Evolutionary conservation across 2,888 invertebrate species (phyloP).

Genomic region (Tineola bisselliella): DNA sequence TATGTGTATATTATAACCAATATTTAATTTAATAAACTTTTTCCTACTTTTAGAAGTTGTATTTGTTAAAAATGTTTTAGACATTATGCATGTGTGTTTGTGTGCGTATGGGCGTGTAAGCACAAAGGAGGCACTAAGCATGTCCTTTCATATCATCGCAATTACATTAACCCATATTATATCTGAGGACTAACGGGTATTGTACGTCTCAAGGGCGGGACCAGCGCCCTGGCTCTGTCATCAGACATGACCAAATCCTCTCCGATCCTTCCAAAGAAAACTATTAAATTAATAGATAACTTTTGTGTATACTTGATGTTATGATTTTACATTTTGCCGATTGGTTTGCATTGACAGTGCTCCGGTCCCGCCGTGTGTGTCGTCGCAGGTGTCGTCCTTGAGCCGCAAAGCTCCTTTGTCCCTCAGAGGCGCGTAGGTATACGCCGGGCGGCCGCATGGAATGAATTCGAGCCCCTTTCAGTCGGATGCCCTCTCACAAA

Average conservation of each 20-base stretch:
- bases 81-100: too few relatives aligned
- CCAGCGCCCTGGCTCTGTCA: neutral
- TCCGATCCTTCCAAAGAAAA: too few relatives aligned
- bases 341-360: too few relatives aligned
- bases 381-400: neutral
- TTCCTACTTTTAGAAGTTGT: too few relatives aligned
- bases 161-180: slow-evolving; percentile 6
- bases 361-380: neutral
- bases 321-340: too few relatives aligned
- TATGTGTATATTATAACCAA: too few relatives aligned
- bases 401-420: neutral
- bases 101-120: neutral
- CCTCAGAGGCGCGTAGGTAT: neutral
- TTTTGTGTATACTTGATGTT: too few relatives aligned
- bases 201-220: neutral
- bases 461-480: neutral
- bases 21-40: too few relatives aligned
- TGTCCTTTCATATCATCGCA: slow-evolving; percentile 2
- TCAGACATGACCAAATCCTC: too few relatives aligned
- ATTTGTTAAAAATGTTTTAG: too few relatives aligned
- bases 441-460: neutral
- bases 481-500: neutral
- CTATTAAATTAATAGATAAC: too few relatives aligned
- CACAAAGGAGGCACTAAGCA: neutral
- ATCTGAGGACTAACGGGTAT: neutral